Evolutionary conservation across 2,888 invertebrate genomes (phyloP).

Genomic region (Noctua janthina): DNA sequence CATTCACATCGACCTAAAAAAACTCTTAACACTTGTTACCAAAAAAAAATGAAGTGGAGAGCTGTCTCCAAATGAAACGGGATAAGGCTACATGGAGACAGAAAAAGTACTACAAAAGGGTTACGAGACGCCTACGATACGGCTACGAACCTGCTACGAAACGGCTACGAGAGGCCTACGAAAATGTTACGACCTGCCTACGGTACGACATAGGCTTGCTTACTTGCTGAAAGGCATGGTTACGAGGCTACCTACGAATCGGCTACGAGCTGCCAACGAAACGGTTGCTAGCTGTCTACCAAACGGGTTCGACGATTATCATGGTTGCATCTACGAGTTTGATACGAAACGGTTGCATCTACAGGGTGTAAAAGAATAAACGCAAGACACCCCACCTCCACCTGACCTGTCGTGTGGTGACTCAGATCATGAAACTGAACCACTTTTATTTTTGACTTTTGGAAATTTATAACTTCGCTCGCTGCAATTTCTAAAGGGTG

Average conservation of each 20-base stretch:
- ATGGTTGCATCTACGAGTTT: background rate
- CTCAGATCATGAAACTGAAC: too few relatives aligned
- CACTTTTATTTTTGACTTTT: too few relatives aligned
- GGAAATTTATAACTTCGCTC: too few relatives aligned
- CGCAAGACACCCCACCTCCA: too few relatives aligned
- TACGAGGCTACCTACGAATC: background rate
- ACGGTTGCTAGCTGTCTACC: background rate
- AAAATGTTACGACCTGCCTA: background rate
- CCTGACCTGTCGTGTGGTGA: too few relatives aligned
- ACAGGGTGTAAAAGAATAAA: background rate
- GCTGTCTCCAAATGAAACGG: background rate
- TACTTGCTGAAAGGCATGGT: background rate
- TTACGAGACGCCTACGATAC: background rate
- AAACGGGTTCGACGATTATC: background rate
- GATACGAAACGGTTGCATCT: background rate
- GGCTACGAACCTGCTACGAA: background rate
- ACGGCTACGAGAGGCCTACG: slow-evolving; percentile 7
- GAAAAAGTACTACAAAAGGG: background rate
- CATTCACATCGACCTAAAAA: background rate
- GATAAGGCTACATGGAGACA: background rate
- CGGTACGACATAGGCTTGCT: background rate
- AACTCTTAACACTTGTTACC: background rate
- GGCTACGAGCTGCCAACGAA: slow-evolving; percentile 5
- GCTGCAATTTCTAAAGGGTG: too few relatives aligned
- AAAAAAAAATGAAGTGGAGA: background rate